These are phyloP conservation scores for Gobius niger DNA, from an alignment of 2,113 vertebrate species.

Conservation along the genomic window DNA sequence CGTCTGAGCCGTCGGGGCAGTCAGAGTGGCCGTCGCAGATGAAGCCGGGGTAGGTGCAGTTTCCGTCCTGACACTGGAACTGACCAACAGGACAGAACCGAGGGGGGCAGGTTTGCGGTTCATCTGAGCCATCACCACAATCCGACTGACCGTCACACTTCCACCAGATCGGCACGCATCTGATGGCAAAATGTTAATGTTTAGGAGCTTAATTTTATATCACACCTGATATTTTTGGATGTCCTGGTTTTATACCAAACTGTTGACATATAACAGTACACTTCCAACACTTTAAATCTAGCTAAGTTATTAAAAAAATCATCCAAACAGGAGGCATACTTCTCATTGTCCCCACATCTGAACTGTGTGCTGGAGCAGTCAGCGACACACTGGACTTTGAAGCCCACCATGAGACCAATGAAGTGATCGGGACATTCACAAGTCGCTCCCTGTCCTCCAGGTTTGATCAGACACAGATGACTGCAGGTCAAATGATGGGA, in stretches of 20 bases:
- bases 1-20: slow-evolving; percentile 73
- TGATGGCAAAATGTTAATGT: slow-evolving; percentile 7
- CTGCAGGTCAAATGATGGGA: slow-evolving; percentile 67
- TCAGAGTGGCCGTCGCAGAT: slow-evolving; percentile 63
- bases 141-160: slow-evolving; percentile 73
- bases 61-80: slow-evolving; percentile 74
- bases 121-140: slow-evolving; percentile 71
- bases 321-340: slow-evolving; percentile 41
- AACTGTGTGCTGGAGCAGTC: slow-evolving; percentile 78
- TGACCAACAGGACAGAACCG: slow-evolving; percentile 65
- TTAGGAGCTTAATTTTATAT: neutral
- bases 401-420: slow-evolving; percentile 59
- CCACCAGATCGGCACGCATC: slow-evolving; percentile 76
- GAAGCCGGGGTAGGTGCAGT: slow-evolving; percentile 68
- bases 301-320: neutral
- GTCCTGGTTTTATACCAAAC: too few relatives aligned
- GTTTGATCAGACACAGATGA: slow-evolving; percentile 72
- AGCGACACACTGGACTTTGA: slow-evolving; percentile 70
- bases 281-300: neutral
- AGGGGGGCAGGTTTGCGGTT: slow-evolving; percentile 68
- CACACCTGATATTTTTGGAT: too few relatives aligned
- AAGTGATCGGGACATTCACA: slow-evolving; percentile 75
- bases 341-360: slow-evolving; percentile 76
- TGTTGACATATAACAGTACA: too few relatives aligned
- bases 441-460: slow-evolving; percentile 60